These are phyloP conservation scores for Hafferia zeledoni DNA, from an alignment of 2,797 vertebrate species.

Conservation along the genomic window DNA sequence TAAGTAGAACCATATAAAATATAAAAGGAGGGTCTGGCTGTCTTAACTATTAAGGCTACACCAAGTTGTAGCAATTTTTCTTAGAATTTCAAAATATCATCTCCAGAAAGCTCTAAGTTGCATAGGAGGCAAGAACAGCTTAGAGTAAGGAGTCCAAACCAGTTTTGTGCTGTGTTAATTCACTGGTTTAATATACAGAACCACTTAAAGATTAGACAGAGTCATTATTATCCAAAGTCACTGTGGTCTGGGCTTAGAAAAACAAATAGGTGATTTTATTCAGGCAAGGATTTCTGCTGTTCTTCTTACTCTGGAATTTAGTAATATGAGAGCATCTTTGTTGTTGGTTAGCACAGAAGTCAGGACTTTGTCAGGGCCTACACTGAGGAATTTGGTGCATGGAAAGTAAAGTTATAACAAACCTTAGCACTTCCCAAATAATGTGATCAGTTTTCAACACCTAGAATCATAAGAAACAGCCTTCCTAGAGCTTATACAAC, in stretches of 20 bases:
- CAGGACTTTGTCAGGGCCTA: background rate
- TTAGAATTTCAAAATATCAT: background rate
- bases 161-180: background rate
- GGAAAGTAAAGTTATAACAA: background rate
- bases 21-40: background rate
- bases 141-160: background rate
- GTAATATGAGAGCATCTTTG: background rate
- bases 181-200: background rate
- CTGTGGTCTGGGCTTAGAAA: background rate
- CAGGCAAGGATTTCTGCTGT: background rate
- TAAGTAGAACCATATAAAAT: background rate
- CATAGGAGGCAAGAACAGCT: background rate
- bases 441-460: background rate
- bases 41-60: background rate
- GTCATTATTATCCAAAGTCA: background rate
- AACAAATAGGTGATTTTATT: background rate
- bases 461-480: background rate
- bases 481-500: background rate
- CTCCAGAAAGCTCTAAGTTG: background rate
- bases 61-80: background rate
- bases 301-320: background rate
- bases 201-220: background rate
- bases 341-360: background rate
- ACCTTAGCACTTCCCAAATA: background rate
- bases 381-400: background rate